Evolutionary conservation across 2,888 invertebrate species (phyloP).

Genomic region (Urechis unicinctus): DNA sequence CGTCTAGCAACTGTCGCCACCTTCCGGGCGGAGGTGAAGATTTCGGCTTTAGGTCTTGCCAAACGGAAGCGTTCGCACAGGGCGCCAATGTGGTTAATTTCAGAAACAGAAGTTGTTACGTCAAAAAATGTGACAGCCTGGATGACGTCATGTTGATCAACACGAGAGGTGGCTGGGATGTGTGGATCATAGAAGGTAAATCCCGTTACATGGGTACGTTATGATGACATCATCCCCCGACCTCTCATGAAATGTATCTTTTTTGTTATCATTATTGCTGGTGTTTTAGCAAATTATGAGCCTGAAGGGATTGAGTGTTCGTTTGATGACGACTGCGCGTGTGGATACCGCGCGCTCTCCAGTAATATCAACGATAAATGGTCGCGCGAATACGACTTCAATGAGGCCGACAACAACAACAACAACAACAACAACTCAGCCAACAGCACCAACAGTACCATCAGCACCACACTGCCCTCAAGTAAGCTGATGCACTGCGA

Average conservation of each 20-base stretch:
- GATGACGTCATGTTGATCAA: background rate
- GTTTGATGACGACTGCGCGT: slow-evolving; percentile 13
- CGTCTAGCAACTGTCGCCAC: slow-evolving; percentile 3
- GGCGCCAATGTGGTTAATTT: slow-evolving; percentile 15
- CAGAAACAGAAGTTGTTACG: slow-evolving; percentile 8
- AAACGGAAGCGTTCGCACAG: slow-evolving; percentile 3
- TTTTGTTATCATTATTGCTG: background rate
- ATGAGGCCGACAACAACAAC: background rate
- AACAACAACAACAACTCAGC: too few relatives aligned
- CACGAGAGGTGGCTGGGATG: slow-evolving; percentile 3
- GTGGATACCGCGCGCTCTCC: slow-evolving; percentile 14
- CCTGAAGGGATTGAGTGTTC: slow-evolving; percentile 11
- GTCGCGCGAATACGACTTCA: background rate
- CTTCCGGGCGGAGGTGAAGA: background rate
- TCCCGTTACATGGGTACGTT: background rate
- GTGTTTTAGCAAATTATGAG: background rate
- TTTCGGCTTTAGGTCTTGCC: slow-evolving; percentile 7
- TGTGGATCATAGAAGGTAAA: slow-evolving; percentile 6
- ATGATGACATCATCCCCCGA: background rate
- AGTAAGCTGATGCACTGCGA: too few relatives aligned
- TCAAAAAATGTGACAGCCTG: slow-evolving; percentile 2
- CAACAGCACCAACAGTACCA: too few relatives aligned
- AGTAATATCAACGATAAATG: slow-evolving; percentile 14
- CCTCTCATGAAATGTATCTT: background rate
- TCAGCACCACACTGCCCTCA: too few relatives aligned